phyloP scores from a whole-genome alignment of 2,797 vertebrate genomes.

The Phrynocephalus forsythii region DNA sequence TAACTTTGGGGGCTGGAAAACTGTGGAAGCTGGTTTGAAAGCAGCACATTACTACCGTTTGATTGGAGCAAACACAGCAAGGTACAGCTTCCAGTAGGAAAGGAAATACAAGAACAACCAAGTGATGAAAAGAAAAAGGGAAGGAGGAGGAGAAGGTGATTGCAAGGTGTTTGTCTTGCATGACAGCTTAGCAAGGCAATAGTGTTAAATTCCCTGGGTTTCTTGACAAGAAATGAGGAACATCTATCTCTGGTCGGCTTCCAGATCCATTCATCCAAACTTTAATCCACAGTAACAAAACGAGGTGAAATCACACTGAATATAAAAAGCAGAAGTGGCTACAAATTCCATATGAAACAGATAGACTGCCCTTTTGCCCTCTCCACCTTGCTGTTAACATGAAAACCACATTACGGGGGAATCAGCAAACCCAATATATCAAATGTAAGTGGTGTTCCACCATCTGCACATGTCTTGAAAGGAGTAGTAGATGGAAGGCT shows the following conservation, averaged over 20 bases:
- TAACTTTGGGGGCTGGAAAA: no score
- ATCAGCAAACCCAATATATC: slow-evolving; percentile 59
- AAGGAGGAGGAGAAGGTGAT: slow-evolving; percentile 29
- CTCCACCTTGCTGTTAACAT: slow-evolving; percentile 65
- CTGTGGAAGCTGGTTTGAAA: no score
- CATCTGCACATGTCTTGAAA: slow-evolving; percentile 60
- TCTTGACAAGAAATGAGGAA: slow-evolving; percentile 34
- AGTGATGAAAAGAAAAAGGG: no score
- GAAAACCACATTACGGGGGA: slow-evolving; percentile 60
- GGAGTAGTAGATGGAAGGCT: slow-evolving; percentile 38
- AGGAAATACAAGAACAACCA: no score
- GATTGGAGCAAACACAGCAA: no score
- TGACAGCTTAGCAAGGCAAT: not conserved
- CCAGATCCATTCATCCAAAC: slow-evolving; percentile 57
- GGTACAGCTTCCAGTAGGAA: no score
- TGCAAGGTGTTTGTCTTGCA: slow-evolving; percentile 39
- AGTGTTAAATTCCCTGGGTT: slow-evolving; percentile 51
- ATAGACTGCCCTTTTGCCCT: slow-evolving; percentile 70
- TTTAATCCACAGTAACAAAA: slow-evolving; percentile 69
- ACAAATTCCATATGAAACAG: slow-evolving; percentile 67
- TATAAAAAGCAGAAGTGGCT: slow-evolving; percentile 70
- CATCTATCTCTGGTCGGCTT: slow-evolving; percentile 44
- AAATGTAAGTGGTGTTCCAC: slow-evolving; percentile 69
- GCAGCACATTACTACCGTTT: no score
- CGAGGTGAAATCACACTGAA: slow-evolving; percentile 78